These are phyloP conservation scores for Selene dorsalis DNA, from an alignment of 2,797 vertebrate species.

Conservation along the genomic window DNA sequence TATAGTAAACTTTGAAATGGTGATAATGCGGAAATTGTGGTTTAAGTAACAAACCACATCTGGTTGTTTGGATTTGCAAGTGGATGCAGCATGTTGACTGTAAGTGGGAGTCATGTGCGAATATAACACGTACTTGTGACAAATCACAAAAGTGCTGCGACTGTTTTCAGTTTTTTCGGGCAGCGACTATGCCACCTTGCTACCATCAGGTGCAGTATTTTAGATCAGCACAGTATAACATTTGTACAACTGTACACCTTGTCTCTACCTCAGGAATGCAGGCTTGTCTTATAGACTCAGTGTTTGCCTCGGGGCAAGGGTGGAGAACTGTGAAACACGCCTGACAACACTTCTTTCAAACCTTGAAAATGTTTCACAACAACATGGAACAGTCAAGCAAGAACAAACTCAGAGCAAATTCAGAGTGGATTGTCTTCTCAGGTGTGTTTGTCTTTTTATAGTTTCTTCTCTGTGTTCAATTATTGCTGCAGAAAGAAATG, in stretches of 20 bases:
- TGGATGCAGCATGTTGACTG: slow-evolving; percentile 20
- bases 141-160: background rate
- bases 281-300: slow-evolving; percentile 27
- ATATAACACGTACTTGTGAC: slow-evolving; percentile 12
- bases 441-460: slow-evolving; percentile 28
- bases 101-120: background rate
- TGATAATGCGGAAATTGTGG: background rate
- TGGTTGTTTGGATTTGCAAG: slow-evolving; percentile 24
- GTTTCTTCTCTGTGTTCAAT: background rate
- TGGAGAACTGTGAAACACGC: slow-evolving; percentile 38
- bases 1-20: background rate
- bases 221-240: background rate
- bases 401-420: background rate
- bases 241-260: background rate
- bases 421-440: background rate
- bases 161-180: background rate
- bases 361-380: slow-evolving; percentile 13
- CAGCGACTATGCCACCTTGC: rapidly evolving
- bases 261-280: slow-evolving; percentile 54
- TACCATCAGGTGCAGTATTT: background rate
- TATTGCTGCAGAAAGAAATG: background rate
- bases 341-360: background rate
- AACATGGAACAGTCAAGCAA: background rate
- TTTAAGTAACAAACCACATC: background rate
- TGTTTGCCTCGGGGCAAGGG: slow-evolving; percentile 50